A percentile compares a stretch with the other conserved stretches of the same genome.
phyloP scores from a whole-genome alignment of 1,140 invertebrate genomes.

The Euglossa dilemma region DNA sequence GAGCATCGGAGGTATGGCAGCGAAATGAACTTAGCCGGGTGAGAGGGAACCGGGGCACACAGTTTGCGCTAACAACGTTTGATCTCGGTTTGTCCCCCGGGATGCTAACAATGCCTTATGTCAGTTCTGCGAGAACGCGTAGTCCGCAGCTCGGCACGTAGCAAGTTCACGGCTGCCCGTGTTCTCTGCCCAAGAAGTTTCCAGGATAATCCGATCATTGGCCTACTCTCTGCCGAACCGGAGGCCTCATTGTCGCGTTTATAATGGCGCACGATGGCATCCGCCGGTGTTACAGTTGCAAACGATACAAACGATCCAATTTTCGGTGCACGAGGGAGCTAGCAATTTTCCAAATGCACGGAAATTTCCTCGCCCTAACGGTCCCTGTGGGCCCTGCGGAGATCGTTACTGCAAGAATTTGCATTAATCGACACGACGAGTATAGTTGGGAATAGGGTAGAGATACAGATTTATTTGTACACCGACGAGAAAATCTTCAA shows the following conservation, averaged over 20 bases:
- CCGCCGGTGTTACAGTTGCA: constrained; percentile 51
- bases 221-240: constrained; percentile 20
- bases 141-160: constrained; percentile 27
- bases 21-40: constrained; percentile 58
- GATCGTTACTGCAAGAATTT: background rate
- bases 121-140: constrained; percentile 39
- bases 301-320: constrained; percentile 67
- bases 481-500: no score
- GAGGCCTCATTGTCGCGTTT: constrained; percentile 48
- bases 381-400: background rate
- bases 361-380: background rate
- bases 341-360: constrained; percentile 22
- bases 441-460: background rate
- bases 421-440: background rate
- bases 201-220: constrained; percentile 64
- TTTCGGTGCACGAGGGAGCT: constrained; percentile 1
- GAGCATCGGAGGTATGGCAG: constrained; percentile 40
- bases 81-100: constrained; percentile 64
- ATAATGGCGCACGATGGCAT: constrained; percentile 41
- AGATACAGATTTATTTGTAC: background rate
- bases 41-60: constrained; percentile 37
- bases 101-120: constrained; percentile 69
- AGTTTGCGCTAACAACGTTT: constrained; percentile 66
- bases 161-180: constrained; percentile 34
- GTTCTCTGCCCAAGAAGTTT: constrained; percentile 53